Evolutionary conservation across 2,888 invertebrate genomes (phyloP).

Genomic region (Acleris laterana): DNA sequence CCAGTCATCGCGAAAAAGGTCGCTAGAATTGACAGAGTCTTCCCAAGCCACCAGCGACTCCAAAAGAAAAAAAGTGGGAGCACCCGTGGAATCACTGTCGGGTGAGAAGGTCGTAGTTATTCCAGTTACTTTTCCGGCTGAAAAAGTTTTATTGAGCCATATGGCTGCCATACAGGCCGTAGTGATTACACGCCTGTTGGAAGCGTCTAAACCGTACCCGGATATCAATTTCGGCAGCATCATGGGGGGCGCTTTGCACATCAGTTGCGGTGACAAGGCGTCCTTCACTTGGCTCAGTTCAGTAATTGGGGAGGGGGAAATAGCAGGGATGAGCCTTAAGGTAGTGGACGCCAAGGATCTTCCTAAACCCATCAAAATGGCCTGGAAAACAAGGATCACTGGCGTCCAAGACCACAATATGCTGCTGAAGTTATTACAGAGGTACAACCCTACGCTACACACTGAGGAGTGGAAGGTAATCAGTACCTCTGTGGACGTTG

Average conservation of each 20-base stretch:
- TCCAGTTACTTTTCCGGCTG: neutral
- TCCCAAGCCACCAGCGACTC: too few relatives aligned
- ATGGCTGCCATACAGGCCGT: constrained; percentile 1
- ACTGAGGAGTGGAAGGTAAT: constrained; percentile 13
- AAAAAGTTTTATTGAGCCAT: neutral
- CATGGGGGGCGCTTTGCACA: neutral
- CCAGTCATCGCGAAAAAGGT: too few relatives aligned
- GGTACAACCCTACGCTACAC: constrained; percentile 6
- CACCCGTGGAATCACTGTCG: neutral
- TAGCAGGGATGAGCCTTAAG: neutral
- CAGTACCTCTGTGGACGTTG: neutral
- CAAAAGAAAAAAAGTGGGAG: neutral
- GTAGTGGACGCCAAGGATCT: neutral
- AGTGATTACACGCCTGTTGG: too few relatives aligned
- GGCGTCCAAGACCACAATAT: neutral
- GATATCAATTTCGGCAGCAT: neutral
- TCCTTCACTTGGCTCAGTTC: constrained; percentile 4
- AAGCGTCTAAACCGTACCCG: neutral
- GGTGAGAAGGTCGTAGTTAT: neutral
- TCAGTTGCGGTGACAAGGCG: neutral
- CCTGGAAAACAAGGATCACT: constrained; percentile 2
- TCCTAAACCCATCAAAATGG: constrained; percentile 19
- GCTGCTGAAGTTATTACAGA: constrained; percentile 5
- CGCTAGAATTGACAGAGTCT: too few relatives aligned
- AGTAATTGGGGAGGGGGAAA: neutral